phyloP scores from a whole-genome alignment of 1,140 invertebrate genomes.

The Halesus radiatus region DNA sequence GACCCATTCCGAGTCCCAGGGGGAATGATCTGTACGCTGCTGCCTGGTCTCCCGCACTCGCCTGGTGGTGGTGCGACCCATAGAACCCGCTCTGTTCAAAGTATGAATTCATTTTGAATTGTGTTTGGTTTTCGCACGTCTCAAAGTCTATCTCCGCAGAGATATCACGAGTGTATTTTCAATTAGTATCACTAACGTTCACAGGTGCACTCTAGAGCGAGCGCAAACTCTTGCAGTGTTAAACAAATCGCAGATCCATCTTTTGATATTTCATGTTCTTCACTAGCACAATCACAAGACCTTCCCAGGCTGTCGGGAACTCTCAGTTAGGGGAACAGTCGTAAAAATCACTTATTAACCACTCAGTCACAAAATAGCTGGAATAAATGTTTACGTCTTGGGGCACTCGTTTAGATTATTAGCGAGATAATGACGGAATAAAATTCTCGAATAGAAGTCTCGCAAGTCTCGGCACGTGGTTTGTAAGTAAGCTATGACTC shows the following conservation, averaged over 20 bases:
- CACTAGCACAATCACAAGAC: constrained; percentile 36
- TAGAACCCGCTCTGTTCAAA: constrained; percentile 96
- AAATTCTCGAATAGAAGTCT: constrained; percentile 13
- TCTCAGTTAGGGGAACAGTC: not conserved
- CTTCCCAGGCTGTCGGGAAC: not conserved
- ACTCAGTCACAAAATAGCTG: not conserved
- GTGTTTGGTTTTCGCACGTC: too few relatives aligned
- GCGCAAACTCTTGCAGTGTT: not conserved
- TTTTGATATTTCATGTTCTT: constrained; percentile 37
- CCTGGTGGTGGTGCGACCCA: constrained; percentile 87
- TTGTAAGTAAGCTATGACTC: constrained; percentile 19
- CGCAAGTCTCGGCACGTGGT: constrained; percentile 35
- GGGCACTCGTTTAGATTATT: not conserved
- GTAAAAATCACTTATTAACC: constrained; percentile 1
- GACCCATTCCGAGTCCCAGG: constrained; percentile 86
- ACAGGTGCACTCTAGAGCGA: constrained; percentile 17
- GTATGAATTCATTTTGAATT: constrained; percentile 90
- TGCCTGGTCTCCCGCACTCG: constrained; percentile 76
- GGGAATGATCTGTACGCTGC: constrained; percentile 86
- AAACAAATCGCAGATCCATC: constrained; percentile 42
- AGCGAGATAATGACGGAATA: constrained; percentile 25
- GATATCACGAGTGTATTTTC: too few relatives aligned
- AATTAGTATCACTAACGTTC: not conserved
- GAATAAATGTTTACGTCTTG: constrained; percentile 1
- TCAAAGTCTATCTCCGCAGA: too few relatives aligned